Conservation (phyloP, 2,888 invertebrate genomes). For the Pecten maximus region DNA sequence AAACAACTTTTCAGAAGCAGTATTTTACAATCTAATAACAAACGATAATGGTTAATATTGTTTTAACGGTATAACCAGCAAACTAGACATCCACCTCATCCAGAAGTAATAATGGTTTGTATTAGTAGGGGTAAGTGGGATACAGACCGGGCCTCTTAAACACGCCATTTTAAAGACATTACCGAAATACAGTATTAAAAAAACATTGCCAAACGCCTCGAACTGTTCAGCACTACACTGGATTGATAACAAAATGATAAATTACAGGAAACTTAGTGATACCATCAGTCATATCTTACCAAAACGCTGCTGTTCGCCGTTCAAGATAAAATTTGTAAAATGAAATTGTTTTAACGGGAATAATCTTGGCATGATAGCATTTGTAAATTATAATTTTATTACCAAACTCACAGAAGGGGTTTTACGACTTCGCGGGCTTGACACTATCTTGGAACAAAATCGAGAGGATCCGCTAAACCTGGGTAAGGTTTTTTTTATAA, state of each 20-base stretch:
- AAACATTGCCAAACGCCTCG: constrained; percentile 4
- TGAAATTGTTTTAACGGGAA: constrained; percentile 49
- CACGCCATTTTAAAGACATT: constrained; percentile 33
- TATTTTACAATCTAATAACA: background rate
- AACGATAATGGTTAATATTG: constrained; percentile 6
- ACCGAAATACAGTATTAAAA: constrained; percentile 4
- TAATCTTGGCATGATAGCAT: constrained; percentile 45
- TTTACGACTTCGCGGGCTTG: background rate
- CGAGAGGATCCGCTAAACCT: constrained; percentile 15
- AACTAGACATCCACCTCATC: background rate
- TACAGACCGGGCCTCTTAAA: constrained; percentile 5
- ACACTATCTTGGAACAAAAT: constrained; percentile 17
- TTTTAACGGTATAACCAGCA: constrained; percentile 1
- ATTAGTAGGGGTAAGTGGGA: background rate
- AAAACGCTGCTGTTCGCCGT: background rate
- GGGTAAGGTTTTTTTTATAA: constrained; percentile 16
- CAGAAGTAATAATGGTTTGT: background rate
- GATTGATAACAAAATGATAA: constrained; percentile 41
- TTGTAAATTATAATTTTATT: constrained; percentile 50
- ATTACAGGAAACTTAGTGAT: constrained; percentile 38
- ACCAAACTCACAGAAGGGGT: constrained; percentile 37
- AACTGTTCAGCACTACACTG: background rate
- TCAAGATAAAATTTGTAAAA: constrained; percentile 39
- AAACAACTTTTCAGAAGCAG: background rate
- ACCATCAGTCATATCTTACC: constrained; percentile 13